These are phyloP conservation scores for Geodia barretti DNA, from an alignment of 37 sponge, comb jelly and placozoan species.

Conservation along the genomic window DNA sequence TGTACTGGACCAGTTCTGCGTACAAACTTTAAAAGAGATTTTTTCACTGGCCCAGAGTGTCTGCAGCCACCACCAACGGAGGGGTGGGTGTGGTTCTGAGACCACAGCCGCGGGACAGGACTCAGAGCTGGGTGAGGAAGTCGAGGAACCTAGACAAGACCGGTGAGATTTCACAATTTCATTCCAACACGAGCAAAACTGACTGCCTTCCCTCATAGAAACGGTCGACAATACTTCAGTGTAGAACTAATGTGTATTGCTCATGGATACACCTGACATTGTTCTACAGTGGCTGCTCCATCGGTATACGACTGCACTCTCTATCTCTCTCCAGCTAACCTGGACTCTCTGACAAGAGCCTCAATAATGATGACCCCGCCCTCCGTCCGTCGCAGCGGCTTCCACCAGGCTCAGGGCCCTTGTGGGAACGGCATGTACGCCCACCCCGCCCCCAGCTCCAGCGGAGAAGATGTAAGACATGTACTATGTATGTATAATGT, in stretches of 20 bases:
- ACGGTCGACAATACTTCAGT: too few relatives aligned
- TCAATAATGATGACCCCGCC: constrained; percentile 35
- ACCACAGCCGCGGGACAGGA: neutral
- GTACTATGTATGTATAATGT: neutral
- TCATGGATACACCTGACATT: too few relatives aligned
- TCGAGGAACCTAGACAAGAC: constrained; percentile 41
- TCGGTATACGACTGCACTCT: too few relatives aligned
- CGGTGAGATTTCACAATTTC: constrained; percentile 12
- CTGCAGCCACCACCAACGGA: neutral
- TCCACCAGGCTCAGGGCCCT: constrained; percentile 11
- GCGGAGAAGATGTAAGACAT: constrained; percentile 25
- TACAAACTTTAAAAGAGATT: too few relatives aligned
- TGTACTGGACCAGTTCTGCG: too few relatives aligned
- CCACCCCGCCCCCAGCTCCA: neutral
- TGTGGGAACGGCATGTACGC: constrained; percentile 4
- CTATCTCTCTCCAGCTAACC: constrained; percentile 12
- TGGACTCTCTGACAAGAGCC: constrained; percentile 29
- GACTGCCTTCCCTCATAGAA: too few relatives aligned
- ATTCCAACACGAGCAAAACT: too few relatives aligned
- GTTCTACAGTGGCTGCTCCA: too few relatives aligned
- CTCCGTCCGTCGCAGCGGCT: neutral
- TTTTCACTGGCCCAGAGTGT: too few relatives aligned
- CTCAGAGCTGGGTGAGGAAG: constrained; percentile 4
- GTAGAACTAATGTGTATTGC: too few relatives aligned
- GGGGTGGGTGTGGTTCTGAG: neutral